A percentile compares a stretch with the other conserved stretches of the same genome.
Evolutionary conservation across 2,113 vertebrate species (phyloP).

Genomic region (Xyliphius kryptos): DNA sequence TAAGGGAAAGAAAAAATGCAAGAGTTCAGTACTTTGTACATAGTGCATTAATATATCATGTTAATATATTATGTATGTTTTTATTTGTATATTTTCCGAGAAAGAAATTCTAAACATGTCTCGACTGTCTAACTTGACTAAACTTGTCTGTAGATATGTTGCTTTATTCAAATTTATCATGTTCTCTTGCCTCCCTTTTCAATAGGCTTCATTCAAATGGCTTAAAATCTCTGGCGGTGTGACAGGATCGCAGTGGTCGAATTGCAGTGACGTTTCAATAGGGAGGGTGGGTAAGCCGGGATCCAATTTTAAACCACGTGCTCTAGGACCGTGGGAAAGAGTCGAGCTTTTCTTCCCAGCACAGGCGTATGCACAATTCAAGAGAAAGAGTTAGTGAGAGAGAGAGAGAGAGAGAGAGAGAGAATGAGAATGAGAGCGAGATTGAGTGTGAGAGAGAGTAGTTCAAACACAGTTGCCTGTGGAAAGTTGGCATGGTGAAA

Average conservation of each 20-base stretch:
- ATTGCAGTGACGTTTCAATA: too few species aligned
- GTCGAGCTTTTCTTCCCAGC: conserved; percentile 80
- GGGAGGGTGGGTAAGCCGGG: conserved; percentile 65
- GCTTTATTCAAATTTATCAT: conserved; percentile 30
- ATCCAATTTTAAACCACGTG: conserved; percentile 81
- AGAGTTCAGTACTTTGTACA: too few species aligned
- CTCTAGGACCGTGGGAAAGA: conserved; percentile 83
- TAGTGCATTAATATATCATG: too few species aligned
- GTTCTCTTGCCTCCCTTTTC: conserved; percentile 31
- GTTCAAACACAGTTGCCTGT: conserved; percentile 39
- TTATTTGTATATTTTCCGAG: too few species aligned
- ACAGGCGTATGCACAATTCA: conserved; percentile 46
- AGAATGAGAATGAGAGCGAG: conserved; percentile 43
- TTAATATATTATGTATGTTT: too few species aligned
- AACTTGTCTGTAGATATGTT: conserved; percentile 28
- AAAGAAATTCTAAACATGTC: too few species aligned
- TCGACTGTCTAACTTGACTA: conserved; percentile 31
- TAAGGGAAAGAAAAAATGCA: too few species aligned
- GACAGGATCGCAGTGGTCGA: too few species aligned
- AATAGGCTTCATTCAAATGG: conserved; percentile 42
- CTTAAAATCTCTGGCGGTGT: conserved; percentile 37
- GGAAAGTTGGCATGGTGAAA: conserved; percentile 38
- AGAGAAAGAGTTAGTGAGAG: conserved; percentile 44
- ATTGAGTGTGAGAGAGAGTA: conserved; percentile 20
- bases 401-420: conserved; percentile 36